A percentile compares a stretch with the other conserved stretches of the same genome.
Conservation (phyloP, 2,888 invertebrate genomes). For the Terebella lapidaria region DNA sequence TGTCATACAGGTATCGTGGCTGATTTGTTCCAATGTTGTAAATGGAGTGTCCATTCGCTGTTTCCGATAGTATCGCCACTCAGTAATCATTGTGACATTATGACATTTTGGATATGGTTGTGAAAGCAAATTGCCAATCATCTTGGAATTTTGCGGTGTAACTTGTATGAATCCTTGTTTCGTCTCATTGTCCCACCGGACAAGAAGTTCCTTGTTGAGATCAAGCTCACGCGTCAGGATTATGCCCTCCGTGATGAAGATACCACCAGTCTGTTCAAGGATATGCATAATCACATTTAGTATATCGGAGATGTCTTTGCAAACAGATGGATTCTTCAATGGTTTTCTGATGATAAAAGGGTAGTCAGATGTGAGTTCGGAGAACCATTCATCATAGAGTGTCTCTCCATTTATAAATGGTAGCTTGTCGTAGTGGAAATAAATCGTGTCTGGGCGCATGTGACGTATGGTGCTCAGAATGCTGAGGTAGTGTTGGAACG, state of each 20-base stretch:
- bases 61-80: neutral
- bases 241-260: constrained; percentile 28
- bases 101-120: too few species aligned
- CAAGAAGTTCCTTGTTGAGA: neutral
- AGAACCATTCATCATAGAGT: constrained; percentile 28
- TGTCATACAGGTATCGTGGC: neutral
- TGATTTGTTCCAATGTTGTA: neutral
- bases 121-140: too few species aligned
- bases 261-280: constrained; percentile 32
- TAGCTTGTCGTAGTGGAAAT: neutral
- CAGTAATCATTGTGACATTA: too few species aligned
- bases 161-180: neutral
- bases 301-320: too few species aligned
- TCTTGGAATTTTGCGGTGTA: neutral
- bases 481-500: constrained; percentile 35
- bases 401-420: neutral
- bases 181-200: too few species aligned
- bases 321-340: neutral
- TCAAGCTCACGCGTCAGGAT: neutral
- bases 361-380: constrained; percentile 23
- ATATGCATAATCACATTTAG: neutral
- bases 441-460: constrained; percentile 22
- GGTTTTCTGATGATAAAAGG: constrained; percentile 17
- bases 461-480: constrained; percentile 32
- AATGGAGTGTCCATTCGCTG: too few species aligned